These are phyloP conservation scores for Anhinga rufa DNA, from an alignment of 2,113 vertebrate species.

Conservation along the genomic window DNA sequence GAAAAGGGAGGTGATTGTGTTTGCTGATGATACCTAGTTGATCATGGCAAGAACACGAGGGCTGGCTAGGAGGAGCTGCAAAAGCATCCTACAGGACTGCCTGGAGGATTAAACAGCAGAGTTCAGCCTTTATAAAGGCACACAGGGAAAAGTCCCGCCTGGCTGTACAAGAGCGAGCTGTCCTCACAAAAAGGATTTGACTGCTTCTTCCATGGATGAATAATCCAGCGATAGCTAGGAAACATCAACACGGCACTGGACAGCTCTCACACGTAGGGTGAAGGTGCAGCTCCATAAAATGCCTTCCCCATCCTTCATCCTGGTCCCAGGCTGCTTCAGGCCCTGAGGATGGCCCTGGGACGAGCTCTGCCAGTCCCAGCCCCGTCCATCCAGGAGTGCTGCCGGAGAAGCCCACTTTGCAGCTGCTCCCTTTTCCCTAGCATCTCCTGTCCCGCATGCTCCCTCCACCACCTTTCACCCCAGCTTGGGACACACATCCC, in stretches of 20 bases:
- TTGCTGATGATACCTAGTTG: neutral
- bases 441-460: neutral
- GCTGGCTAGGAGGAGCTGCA: neutral
- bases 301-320: neutral
- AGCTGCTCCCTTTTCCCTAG: neutral
- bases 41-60: neutral
- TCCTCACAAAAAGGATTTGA: neutral
- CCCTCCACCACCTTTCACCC: neutral
- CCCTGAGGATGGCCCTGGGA: accelerated
- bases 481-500: neutral
- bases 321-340: accelerated
- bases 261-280: accelerated
- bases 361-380: neutral
- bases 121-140: neutral
- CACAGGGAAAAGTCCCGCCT: neutral
- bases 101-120: neutral
- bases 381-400: neutral
- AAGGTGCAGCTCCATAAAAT: neutral
- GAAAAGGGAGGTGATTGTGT: neutral
- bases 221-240: neutral
- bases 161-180: neutral
- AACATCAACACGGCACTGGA: neutral
- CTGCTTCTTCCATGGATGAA: neutral
- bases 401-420: neutral
- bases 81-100: neutral